Base-by-base conservation (phyloP, 2,797 vertebrate genomes). In the Pseudopleuronectes americanus region DNA sequence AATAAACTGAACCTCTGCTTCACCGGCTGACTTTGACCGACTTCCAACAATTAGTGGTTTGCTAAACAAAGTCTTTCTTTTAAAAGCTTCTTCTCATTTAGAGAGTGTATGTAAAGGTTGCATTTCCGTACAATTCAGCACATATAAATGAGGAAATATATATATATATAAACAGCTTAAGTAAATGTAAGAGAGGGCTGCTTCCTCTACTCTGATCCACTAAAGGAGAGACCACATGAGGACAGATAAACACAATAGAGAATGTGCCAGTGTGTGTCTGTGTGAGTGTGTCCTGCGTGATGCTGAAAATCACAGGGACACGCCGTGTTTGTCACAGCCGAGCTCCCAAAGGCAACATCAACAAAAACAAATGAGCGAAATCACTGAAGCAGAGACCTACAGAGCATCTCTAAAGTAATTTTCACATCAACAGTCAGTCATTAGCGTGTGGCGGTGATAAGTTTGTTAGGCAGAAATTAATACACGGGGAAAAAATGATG, bases 301-400 rank as follows among this genome's bases (percentile, higher is more conserved):
- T 57, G 17, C 66, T 71, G 66, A 57, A 38, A 28, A 52, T 51
- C 48, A 71, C 68, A 64, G 80, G 52, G 80, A 80, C 68, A 57
- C 21, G 60, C 59, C 66, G 57, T 38, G 53, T 74, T 79, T 64
- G 67, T 70, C 65, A 55, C 65, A 57, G 65, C 26, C 51, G 52
- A 84, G 31, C 55, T 81, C 76, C 61, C 64, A 77, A 66, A 80
- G 81, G 66, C 49, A 47, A 49, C 63, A 53, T 74, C 31, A 49
- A 75, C 47, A 55, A 71, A 69, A 81, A 69, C 45, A 68, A 75
- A 78, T 7, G 17, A 76, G 58, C 4, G 7, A 74, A 77, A 45
- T 45, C 14, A 45, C 14, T 7, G 12, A 1, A 45, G 43, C 14
- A 16, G 4, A 19, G 43, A 45, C 43, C 43, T 22, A 48, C 63